phyloP scores from a whole-genome alignment of 2,113 vertebrate species.

The Stigmatopora nigra region DNA sequence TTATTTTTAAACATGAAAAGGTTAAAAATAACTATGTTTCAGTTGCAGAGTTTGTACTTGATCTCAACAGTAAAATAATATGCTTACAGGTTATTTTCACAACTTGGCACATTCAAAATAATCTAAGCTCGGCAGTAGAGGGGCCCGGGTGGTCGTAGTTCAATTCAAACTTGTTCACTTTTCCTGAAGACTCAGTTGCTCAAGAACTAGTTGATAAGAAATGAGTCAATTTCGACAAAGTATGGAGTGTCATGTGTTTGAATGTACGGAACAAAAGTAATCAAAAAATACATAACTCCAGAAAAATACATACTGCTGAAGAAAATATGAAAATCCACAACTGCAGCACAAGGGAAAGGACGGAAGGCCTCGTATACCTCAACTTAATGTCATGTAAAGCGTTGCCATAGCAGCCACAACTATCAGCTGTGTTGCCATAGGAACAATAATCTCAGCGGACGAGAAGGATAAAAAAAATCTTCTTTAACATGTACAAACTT shows the following conservation, averaged over 20 bases:
- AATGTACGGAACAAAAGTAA: neutral
- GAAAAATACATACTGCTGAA: too few relatives aligned
- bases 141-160: too few relatives aligned
- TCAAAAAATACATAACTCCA: neutral
- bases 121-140: too few relatives aligned
- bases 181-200: too few relatives aligned
- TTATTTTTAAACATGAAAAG: too few relatives aligned
- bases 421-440: slow-evolving; percentile 72
- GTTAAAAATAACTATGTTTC: too few relatives aligned
- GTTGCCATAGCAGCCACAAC: slow-evolving; percentile 72
- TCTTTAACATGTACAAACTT: slow-evolving; percentile 15
- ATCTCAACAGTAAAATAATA: too few relatives aligned
- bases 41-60: too few relatives aligned
- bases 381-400: slow-evolving; percentile 48
- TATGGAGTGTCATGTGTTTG: neutral
- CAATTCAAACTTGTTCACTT: too few relatives aligned
- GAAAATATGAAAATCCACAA: neutral
- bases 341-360: slow-evolving; percentile 10
- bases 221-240: neutral
- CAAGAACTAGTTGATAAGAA: too few relatives aligned
- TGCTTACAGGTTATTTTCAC: too few relatives aligned
- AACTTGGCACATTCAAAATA: too few relatives aligned
- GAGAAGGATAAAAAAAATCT: slow-evolving; percentile 21
- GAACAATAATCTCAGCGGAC: slow-evolving; percentile 66
- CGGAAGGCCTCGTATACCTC: slow-evolving; percentile 6